These are phyloP conservation scores for Conus betulinus DNA, from an alignment of 1,140 invertebrate genomes.

Conservation along the genomic window DNA sequence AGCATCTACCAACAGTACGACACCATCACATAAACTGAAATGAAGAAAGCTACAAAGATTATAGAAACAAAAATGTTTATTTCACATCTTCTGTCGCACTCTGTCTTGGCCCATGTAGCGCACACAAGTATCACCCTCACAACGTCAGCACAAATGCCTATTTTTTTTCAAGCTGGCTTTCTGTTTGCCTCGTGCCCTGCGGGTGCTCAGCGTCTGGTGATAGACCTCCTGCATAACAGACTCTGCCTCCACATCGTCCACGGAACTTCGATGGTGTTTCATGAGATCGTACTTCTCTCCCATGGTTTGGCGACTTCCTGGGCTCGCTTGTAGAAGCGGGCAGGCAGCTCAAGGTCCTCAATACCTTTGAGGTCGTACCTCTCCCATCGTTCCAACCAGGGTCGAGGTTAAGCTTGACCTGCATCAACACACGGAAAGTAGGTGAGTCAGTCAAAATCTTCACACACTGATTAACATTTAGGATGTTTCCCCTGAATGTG, in stretches of 20 bases:
- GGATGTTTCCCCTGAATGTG: too few relatives aligned
- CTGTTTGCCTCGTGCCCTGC: background rate
- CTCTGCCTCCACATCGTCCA: conserved; percentile 90
- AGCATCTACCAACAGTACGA: too few relatives aligned
- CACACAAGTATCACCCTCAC: too few relatives aligned
- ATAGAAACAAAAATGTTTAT: too few relatives aligned
- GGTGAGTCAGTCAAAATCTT: too few relatives aligned
- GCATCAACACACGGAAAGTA: conserved; percentile 27
- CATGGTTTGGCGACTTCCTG: conserved; percentile 81
- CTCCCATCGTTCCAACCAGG: conserved; percentile 93
- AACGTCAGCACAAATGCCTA: background rate
- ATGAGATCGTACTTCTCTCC: conserved; percentile 95
- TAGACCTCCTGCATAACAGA: conserved; percentile 86
- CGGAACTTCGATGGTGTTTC: conserved; percentile 90
- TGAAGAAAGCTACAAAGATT: too few relatives aligned
- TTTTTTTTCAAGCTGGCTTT: conserved; percentile 26
- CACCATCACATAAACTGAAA: too few relatives aligned
- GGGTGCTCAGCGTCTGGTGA: conserved; percentile 31
- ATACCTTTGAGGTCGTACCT: conserved; percentile 85
- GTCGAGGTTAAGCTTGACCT: conserved; percentile 88
- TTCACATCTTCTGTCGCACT: too few relatives aligned
- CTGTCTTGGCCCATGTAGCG: too few relatives aligned
- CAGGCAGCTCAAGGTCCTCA: conserved; percentile 77
- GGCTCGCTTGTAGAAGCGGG: conserved; percentile 80
- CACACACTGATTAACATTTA: too few relatives aligned